Base-by-base conservation (phyloP, 92 coral and sea anemone species). In the Scolanthus callimorphus region DNA sequence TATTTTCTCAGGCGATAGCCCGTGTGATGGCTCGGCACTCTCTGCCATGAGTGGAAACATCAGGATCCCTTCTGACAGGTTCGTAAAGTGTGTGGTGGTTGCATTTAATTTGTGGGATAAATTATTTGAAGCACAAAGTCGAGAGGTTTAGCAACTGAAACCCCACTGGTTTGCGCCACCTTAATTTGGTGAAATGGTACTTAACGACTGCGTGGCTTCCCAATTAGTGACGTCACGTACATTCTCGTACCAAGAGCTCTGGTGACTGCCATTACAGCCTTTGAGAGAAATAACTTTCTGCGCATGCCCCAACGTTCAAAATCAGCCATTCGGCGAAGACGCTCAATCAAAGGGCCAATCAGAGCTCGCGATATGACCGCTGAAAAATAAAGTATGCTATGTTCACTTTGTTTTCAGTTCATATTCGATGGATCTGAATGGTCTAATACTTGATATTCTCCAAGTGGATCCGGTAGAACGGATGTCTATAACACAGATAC, bases 21-120 rank as follows among this genome's bases (percentile, higher is more conserved):
- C 99, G 9, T 94, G 95, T 67, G 95, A 94, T 74, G 99, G 99
- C 25, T 84, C 99, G 29, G 99, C 99, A 1, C 84, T 88, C 22
- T 90, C 99, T 27, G 99, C 99, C 17, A 58, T 86, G 27, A 94
- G 99, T 70, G 99, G 96, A 21, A 85, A 75, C 46, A 74, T 94
- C 51, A 78, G 50, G 52, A 84, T 94, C 23, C 99, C 99, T 13
- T 51, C 79, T 27, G 67, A 78, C 84, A 94, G 96, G 99, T 94
- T 28, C 8, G 57, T 15, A 9, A 0, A 1, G 2, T n/a, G 11
- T 29, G 21, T 39, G 22, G 21, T 30, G n/a, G n/a, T 3, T 43
- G 13, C 22, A 57, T 57, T 20, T 31, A n/a, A n/a, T n/a, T n/a
- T n/a, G n/a, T n/a, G n/a, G n/a, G n/a, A n/a, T n/a, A n/a, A n/a